Evolutionary conservation across 92 coral and sea anemone species (phyloP), one percentile per base, ranked within the genome.

Genomic region (Palythoa heliodiscus): DNA sequence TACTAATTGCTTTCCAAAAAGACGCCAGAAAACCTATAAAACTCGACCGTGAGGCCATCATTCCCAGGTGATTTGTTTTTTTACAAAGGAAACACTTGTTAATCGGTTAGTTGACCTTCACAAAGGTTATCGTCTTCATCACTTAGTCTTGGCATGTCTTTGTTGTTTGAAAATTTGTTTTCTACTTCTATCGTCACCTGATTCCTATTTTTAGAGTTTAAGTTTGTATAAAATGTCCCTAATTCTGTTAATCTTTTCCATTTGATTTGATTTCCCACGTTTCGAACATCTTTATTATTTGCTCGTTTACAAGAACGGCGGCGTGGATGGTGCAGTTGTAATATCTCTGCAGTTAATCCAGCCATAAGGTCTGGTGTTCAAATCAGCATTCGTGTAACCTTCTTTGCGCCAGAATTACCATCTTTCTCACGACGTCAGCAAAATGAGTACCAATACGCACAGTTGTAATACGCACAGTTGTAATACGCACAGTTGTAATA

Each of bases 21-120:
- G 25, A 19, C 29, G 10, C 68, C 68, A 61, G 9, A 61, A 61
- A 61, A 60, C 6, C 6, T 60, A 16, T 60, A 60, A 7, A 60
- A 60, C 7, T 60, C 68, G 25, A 23, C 68, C 68, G 68, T 61
- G 68, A 61, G 68, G 68, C 68, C 68, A 61, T 61, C 68, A 3
- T 61, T 61, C 5, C 68, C 68, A 60, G 23, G 67, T 4, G 24
- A 61, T 7, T 61, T 61, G 6, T 60, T 60, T 0, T 60, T 60
- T 60, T 60, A 22, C 5, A 60, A 60, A 17, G 22, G 17, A 60
- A 60, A 7, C 68, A 60, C 24, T 60, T 23, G 68, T 23, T 12
- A 60, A 60, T 60, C 17, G 24, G n/a, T 61, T 61, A 17, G 1
- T 61, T 61, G 68, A 61, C 68, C 68, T 61, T 61, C 24, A 61